A percentile compares a stretch with the other conserved stretches of the same genome.
phyloP scores from a whole-genome alignment of 1,140 invertebrate genomes.

The Calliphora vicina region DNA sequence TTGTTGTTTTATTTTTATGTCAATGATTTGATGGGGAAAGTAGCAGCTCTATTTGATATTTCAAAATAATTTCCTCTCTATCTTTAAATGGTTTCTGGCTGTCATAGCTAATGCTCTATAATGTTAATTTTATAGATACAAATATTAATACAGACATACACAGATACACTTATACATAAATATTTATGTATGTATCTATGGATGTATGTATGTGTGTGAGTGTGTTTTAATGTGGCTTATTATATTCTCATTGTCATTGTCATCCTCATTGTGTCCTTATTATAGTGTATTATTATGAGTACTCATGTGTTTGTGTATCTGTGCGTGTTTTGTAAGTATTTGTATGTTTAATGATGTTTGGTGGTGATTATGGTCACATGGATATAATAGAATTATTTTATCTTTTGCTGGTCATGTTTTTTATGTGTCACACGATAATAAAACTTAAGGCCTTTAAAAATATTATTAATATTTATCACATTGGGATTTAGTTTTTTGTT shows the following conservation, averaged over 20 bases:
- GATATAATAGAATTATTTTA: constrained; percentile 5
- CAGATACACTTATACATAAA: background rate
- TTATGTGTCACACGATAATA: background rate
- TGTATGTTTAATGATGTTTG: constrained; percentile 7
- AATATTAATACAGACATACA: background rate
- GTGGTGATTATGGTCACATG: background rate
- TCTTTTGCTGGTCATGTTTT: constrained; percentile 13
- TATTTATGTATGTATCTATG: background rate
- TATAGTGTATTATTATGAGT: background rate
- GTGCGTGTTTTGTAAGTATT: background rate
- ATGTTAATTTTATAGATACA: constrained; percentile 11
- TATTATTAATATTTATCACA: background rate
- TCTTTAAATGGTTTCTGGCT: background rate
- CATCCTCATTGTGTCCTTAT: background rate
- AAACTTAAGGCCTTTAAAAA: background rate
- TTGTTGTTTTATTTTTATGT: background rate
- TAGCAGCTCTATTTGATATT: too few relatives aligned
- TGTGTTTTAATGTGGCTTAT: background rate
- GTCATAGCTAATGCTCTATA: background rate
- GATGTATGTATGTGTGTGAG: background rate
- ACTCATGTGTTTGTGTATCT: background rate
- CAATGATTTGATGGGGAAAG: too few relatives aligned
- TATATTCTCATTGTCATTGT: background rate
- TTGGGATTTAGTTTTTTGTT: background rate
- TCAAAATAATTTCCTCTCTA: background rate